A percentile compares a stretch with the other conserved stretches of the same genome.
phyloP scores from a whole-genome alignment of 1,140 invertebrate species.

The Laupala kohalensis region DNA sequence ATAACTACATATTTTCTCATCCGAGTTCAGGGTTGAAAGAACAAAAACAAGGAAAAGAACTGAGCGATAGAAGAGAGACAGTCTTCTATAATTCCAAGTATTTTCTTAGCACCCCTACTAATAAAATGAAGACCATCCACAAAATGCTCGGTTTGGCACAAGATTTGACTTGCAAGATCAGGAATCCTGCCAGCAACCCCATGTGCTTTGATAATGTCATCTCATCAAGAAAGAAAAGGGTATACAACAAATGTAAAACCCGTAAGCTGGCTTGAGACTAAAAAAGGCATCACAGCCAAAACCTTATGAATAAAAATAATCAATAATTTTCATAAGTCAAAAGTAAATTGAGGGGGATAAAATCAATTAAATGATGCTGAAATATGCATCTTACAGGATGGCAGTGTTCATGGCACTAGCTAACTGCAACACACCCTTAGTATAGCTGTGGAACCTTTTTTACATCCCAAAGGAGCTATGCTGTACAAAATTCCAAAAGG shows the following conservation, averaged over 20 bases:
- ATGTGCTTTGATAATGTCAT: background rate
- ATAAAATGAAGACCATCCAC: too few species aligned
- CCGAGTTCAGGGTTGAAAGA: too few species aligned
- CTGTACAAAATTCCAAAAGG: background rate
- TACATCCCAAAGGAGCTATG: background rate
- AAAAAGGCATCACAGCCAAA: background rate
- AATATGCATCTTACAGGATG: background rate
- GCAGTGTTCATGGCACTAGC: background rate
- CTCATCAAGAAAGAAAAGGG: background rate
- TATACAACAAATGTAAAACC: background rate
- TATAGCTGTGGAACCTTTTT: background rate
- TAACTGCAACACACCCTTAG: background rate
- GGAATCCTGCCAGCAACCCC: background rate
- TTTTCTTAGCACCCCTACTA: too few species aligned
- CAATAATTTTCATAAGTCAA: too few species aligned
- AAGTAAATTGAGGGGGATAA: too few species aligned
- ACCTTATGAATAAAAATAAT: too few species aligned
- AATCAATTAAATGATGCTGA: background rate
- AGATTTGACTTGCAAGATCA: background rate
- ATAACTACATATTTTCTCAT: too few species aligned
- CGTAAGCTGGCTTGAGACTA: too few species aligned
- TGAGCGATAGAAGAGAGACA: too few species aligned
- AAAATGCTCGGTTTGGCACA: background rate
- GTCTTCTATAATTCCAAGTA: background rate
- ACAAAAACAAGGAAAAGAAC: too few species aligned